These are phyloP conservation scores for Zapus hudsonius DNA, from an alignment of 2,113 vertebrate species.

Conservation along the genomic window DNA sequence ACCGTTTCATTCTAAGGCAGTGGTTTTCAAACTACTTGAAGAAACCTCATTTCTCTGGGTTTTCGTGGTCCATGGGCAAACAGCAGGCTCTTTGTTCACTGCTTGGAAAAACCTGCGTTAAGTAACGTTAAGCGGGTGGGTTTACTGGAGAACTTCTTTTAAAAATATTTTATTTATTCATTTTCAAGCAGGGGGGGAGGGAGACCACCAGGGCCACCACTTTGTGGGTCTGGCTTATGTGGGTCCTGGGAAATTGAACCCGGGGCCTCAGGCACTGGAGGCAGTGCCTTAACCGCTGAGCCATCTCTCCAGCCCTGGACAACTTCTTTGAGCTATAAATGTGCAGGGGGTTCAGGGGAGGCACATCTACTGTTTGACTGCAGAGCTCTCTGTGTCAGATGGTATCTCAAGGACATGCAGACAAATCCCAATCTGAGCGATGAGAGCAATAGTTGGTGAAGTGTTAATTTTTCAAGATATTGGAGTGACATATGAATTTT, in stretches of 20 bases:
- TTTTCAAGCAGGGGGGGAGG: too few species aligned
- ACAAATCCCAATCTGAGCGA: too few species aligned
- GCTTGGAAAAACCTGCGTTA: slow-evolving; percentile 41
- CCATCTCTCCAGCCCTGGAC: too few species aligned
- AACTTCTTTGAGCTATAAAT: slow-evolving; percentile 23
- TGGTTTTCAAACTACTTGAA: background rate
- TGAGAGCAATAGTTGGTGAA: slow-evolving; percentile 23
- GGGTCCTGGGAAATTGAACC: too few species aligned
- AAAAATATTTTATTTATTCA: too few species aligned
- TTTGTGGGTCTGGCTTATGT: too few species aligned
- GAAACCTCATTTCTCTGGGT: background rate
- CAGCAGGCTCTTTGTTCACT: background rate
- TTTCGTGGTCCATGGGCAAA: background rate
- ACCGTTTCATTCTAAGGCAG: background rate
- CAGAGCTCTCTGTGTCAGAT: background rate
- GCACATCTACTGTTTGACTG: background rate
- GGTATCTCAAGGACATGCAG: background rate
- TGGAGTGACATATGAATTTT: background rate
- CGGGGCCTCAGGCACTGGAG: too few species aligned
- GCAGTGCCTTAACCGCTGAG: too few species aligned
- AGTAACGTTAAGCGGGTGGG: background rate
- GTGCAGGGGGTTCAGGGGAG: background rate
- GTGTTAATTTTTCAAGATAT: background rate
- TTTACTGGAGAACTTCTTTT: background rate
- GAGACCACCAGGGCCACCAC: too few species aligned